Evolutionary conservation across 2,113 vertebrate species (phyloP), one percentile per base, ranked within the genome.

Genomic region (Platichthys stellatus): DNA sequence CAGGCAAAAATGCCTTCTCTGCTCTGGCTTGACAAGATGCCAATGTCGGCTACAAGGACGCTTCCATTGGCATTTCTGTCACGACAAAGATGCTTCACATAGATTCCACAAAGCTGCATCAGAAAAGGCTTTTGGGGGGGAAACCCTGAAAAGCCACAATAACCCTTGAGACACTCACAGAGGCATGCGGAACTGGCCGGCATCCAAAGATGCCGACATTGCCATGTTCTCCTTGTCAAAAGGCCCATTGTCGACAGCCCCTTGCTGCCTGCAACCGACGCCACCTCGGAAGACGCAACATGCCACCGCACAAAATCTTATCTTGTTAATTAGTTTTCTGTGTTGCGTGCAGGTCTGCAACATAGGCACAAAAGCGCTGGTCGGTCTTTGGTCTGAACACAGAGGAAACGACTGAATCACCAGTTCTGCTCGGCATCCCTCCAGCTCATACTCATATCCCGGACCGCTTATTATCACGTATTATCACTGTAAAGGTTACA

Each of bases 151-250:
- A 93, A 91, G 76, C 85, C 85, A 82, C 84, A 84, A 83, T 86
- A 91, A 82, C 86, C 89, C 84, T 89, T 68, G 88, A 89, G 86
- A 90, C 78, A 89, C 74, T 82, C 74, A 80, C 74, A 81, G 88
- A 93, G 94, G 81, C 80, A 92, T 86, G 86, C 72, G 73, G 90
- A 86, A 75, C 81, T 91, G 91, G 89, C 80, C 76, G 13, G 76
- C n/a, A 81, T 92, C 94, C 94, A 96, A 94, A 89, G 63, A 91
- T 91, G 91, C 94, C 92, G 88, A 93, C 93, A 94, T 90, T 84
- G 73, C 76, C 26, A 28, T 20, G 53, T 71, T 88, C 71, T 54
- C 21, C 71, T 68, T n/a, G 47, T 90, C 85, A 89, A 93, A 71
- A 81, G 79, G 78, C 28, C 72, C 64, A 75, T 90, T 92, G 89